Evolutionary conservation across 1,140 invertebrate species (phyloP).

Genomic region (Drosophila orosa): DNA sequence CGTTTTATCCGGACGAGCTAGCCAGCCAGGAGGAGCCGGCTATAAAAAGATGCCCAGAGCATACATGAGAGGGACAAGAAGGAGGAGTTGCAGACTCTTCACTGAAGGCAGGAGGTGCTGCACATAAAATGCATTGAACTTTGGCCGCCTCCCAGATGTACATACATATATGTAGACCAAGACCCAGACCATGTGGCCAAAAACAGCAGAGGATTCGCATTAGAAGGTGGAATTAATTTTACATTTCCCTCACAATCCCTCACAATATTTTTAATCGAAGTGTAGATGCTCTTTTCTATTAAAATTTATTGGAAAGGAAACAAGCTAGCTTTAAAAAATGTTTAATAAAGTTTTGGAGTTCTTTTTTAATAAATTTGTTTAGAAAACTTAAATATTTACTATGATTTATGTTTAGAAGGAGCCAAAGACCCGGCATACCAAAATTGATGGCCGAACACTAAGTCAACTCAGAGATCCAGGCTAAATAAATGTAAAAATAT

Average conservation of each 20-base stretch:
- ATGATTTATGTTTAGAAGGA: neutral
- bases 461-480: neutral
- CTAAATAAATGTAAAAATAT: neutral
- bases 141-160: slow-evolving; percentile 62
- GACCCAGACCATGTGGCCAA: slow-evolving; percentile 19
- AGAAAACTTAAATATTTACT: neutral
- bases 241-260: neutral
- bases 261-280: neutral
- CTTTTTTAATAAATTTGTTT: neutral
- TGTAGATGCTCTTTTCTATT: neutral
- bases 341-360: neutral
- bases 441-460: neutral
- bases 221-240: slow-evolving; percentile 14
- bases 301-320: neutral
- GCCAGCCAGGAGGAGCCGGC: slow-evolving; percentile 46
- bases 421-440: neutral
- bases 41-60: slow-evolving; percentile 67
- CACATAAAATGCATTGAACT: slow-evolving; percentile 72
- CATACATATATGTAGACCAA: slow-evolving; percentile 8
- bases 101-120: slow-evolving; percentile 9
- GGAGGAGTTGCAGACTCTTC: slow-evolving; percentile 2
- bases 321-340: neutral
- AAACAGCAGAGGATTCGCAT: slow-evolving; percentile 11
- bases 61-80: slow-evolving; percentile 31
- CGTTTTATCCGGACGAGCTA: slow-evolving; percentile 40